Evolutionary conservation across 2,113 vertebrate genomes (phyloP).

Genomic region (Embiotoca jacksoni): DNA sequence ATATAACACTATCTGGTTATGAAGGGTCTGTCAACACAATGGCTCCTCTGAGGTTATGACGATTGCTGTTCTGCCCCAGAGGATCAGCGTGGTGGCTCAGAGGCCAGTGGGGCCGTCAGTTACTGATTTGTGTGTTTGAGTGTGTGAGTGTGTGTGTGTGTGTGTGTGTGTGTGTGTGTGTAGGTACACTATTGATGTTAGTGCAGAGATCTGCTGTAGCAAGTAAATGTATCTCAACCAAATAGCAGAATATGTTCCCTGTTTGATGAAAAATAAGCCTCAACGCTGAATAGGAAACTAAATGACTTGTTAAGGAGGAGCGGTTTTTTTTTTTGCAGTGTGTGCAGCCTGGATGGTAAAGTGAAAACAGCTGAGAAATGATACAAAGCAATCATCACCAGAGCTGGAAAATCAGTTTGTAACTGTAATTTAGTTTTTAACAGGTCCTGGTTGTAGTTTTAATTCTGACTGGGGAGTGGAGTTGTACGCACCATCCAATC

Average conservation of each 20-base stretch:
- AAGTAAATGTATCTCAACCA: slow-evolving; percentile 41
- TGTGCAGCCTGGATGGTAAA: slow-evolving; percentile 48
- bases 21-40: slow-evolving; percentile 62
- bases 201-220: not conserved
- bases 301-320: slow-evolving; percentile 38
- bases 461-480: not conserved
- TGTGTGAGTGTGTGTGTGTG: slow-evolving; percentile 15
- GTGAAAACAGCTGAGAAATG: slow-evolving; percentile 58
- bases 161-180: not conserved
- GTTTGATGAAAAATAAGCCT: slow-evolving; percentile 62
- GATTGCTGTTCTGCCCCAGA: slow-evolving; percentile 38
- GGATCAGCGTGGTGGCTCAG: slow-evolving; percentile 34
- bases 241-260: slow-evolving; percentile 41
- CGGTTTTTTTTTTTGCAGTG: slow-evolving; percentile 5
- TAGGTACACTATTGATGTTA: not conserved
- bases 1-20: slow-evolving; percentile 52
- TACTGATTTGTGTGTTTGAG: slow-evolving; percentile 33
- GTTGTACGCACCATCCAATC: not conserved
- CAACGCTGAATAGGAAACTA: slow-evolving; percentile 45
- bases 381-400: slow-evolving; percentile 42
- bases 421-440: slow-evolving; percentile 29
- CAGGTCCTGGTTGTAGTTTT: slow-evolving; percentile 4
- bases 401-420: slow-evolving; percentile 40
- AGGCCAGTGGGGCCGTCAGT: slow-evolving; percentile 23
- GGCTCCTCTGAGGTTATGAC: slow-evolving; percentile 39